A percentile compares a stretch with the other conserved stretches of the same genome.
Evolutionary conservation across 2,888 invertebrate species (phyloP).

Genomic region (Apomyelois bistriatella): DNA sequence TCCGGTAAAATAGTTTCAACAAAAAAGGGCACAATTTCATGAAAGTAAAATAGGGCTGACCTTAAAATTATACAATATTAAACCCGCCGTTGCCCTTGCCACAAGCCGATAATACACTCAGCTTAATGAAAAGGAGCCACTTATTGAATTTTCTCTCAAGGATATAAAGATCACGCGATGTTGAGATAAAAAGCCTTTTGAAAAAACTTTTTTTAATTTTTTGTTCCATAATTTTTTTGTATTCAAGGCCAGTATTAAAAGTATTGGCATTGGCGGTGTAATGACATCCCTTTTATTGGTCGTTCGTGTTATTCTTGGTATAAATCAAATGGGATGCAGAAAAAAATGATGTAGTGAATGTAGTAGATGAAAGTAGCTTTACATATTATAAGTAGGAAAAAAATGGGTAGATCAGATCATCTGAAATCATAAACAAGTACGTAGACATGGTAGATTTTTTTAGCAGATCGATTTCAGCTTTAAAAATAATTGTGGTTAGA

Average conservation of each 20-base stretch:
- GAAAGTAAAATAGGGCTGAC: constrained; percentile 26
- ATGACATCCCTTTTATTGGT: not conserved
- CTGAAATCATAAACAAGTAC: no score
- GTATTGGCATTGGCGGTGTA: constrained; percentile 1
- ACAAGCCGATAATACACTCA: constrained; percentile 35
- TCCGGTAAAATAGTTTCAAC: not conserved
- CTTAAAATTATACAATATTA: constrained; percentile 37
- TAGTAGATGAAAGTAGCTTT: no score
- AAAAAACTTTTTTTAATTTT: constrained; percentile 26
- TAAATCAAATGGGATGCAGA: not conserved
- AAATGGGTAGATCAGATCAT: no score
- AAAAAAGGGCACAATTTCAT: constrained; percentile 12
- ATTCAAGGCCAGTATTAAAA: constrained; percentile 18
- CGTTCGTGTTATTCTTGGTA: not conserved
- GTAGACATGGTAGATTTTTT: no score
- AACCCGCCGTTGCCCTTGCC: constrained; percentile 37
- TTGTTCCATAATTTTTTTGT: constrained; percentile 23
- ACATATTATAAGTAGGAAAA: no score
- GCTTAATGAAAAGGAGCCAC: constrained; percentile 38
- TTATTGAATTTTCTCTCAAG: constrained; percentile 35
- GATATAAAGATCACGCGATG: constrained; percentile 46
- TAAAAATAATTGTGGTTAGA: no score
- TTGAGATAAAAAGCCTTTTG: constrained; percentile 31
- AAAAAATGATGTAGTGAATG: no score
- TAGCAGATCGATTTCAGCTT: no score